Evolutionary conservation across 2,888 invertebrate genomes (phyloP), one percentile per base, ranked within the genome.

Genomic region (Noctua pronuba): DNA sequence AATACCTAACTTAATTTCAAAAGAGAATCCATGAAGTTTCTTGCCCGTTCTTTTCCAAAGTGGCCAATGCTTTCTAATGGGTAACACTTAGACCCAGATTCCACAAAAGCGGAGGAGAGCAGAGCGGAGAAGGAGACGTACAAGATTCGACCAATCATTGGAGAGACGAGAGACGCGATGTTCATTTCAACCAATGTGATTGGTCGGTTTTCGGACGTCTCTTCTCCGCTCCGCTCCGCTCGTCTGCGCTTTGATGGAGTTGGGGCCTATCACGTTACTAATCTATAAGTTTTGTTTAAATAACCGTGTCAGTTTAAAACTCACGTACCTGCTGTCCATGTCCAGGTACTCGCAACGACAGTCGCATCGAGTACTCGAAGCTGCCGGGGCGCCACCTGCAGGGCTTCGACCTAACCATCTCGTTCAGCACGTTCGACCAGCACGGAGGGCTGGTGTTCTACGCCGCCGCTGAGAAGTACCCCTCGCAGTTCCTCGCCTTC

Each of bases 381-480:
- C 92, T 97, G 77, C 97, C 97, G 0, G 97, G 96, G 2, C 97
- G 97, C 75, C 97, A 98, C 90, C 97, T 97, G 70, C 97, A 97
- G 80, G 97, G 97, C 58, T 98, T 98, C 92, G 98, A 98, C 82
- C 97, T 99, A 85, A 97, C 98, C 24, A 96, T 99, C 18, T 97
- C 98, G 13, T 97, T 99, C 94, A 98, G 98, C 85, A 98, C 99
- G 0, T 97, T 97, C 77, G 97, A 97, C 79, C 95, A 96, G n/a
- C 97, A 97, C 18, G 98, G 98, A 75, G 99, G 99, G 1, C 96
- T 99, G 11, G 97, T 99, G 28, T 98, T 99, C 96, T 99, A 99
- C 94, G 97, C 98, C 1, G 84, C 87, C 1, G 92, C 95, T 0
- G 97, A 98, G 76, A 95, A 95, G 21, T 95, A 97, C 3, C 97